These are phyloP conservation scores for Penelope pileata DNA, from an alignment of 2,113 vertebrate species.

Conservation along the genomic window DNA sequence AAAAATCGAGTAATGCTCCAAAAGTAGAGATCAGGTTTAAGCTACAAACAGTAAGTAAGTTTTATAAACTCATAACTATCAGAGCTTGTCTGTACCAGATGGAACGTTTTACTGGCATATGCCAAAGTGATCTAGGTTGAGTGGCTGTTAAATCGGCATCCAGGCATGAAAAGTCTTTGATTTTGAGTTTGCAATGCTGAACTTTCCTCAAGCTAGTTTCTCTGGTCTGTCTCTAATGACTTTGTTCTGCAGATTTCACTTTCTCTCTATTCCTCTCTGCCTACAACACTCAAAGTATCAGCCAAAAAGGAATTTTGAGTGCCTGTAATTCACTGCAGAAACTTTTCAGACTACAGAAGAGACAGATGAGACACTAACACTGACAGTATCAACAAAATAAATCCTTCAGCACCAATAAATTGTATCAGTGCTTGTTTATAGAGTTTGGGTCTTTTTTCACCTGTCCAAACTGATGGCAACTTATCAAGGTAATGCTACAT, in stretches of 20 bases:
- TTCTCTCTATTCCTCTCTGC: neutral
- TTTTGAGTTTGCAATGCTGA: neutral
- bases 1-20: neutral
- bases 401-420: slow-evolving; percentile 26
- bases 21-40: neutral
- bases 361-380: slow-evolving; percentile 30
- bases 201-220: neutral
- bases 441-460: neutral
- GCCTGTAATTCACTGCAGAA: slow-evolving; percentile 33
- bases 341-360: neutral
- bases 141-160: neutral
- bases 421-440: neutral
- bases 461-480: neutral
- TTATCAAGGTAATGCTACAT: neutral
- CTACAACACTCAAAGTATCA: neutral
- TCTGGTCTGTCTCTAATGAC: neutral
- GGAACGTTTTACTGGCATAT: neutral
- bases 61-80: neutral
- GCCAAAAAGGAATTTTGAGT: neutral
- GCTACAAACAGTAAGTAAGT: neutral
- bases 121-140: neutral
- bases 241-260: neutral
- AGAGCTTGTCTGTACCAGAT: neutral
- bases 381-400: slow-evolving; percentile 44
- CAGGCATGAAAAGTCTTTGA: neutral